A percentile compares a stretch with the other conserved stretches of the same genome.
Evolutionary conservation across 1,140 invertebrate genomes (phyloP).

Genomic region (Drosophila cardini): DNA sequence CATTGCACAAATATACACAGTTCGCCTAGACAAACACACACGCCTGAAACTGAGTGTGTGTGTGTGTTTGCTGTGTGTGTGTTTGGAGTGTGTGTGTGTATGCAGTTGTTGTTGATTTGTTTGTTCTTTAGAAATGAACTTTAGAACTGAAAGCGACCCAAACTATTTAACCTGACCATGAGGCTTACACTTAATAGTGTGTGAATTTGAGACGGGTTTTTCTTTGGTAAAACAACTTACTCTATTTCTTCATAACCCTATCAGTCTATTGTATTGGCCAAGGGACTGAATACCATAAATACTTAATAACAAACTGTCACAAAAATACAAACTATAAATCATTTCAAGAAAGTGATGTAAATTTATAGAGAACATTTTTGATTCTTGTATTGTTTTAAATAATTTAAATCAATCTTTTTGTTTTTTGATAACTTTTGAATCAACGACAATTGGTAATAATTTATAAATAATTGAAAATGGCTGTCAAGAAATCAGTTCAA

Average conservation of each 20-base stretch:
- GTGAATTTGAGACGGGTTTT: constrained; percentile 7
- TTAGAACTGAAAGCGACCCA: constrained; percentile 55
- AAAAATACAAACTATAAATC: background rate
- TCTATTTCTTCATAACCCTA: background rate
- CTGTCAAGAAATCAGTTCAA: too few species aligned
- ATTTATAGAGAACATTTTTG: background rate
- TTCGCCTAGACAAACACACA: constrained; percentile 30
- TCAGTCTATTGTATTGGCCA: background rate
- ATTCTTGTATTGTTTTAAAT: background rate
- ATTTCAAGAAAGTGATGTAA: background rate
- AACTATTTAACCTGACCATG: constrained; percentile 68
- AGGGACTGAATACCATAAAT: background rate
- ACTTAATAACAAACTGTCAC: background rate
- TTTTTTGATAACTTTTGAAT: too few species aligned
- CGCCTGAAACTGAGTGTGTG: constrained; percentile 33
- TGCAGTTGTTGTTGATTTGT: constrained; percentile 39
- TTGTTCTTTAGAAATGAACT: constrained; percentile 74
- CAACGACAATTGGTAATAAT: background rate
- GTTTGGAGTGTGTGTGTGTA: constrained; percentile 13
- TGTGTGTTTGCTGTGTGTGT: constrained; percentile 22
- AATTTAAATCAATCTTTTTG: background rate
- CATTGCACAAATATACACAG: constrained; percentile 72
- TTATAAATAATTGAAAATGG: background rate
- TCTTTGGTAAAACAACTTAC: background rate
- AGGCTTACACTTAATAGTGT: constrained; percentile 35